These are phyloP conservation scores for Lepidotrigona ventralis DNA, from an alignment of 1,140 invertebrate species.

Conservation along the genomic window DNA sequence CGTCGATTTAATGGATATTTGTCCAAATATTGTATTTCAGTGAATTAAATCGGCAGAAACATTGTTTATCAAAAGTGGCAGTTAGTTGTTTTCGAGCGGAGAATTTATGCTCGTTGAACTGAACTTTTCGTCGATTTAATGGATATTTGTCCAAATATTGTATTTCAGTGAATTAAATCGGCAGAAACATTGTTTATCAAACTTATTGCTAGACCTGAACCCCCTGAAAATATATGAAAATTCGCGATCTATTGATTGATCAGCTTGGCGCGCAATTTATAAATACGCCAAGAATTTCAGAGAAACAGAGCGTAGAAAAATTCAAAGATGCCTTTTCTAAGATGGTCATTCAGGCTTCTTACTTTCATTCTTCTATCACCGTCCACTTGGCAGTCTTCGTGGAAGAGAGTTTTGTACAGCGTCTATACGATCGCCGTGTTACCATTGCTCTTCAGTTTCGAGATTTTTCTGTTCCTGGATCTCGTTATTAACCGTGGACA, in stretches of 20 bases:
- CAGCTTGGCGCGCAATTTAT: background rate
- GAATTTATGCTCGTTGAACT: background rate
- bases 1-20: background rate
- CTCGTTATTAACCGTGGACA: conserved; percentile 38
- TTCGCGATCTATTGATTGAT: too few species aligned
- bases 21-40: background rate
- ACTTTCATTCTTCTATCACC: conserved; percentile 25
- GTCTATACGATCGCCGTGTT: conserved; percentile 17
- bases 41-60: background rate
- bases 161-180: background rate
- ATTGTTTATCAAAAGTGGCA: too few species aligned
- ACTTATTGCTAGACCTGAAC: background rate
- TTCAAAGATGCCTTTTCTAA: conserved; percentile 4
- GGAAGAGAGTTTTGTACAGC: conserved; percentile 23
- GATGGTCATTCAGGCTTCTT: conserved; percentile 34
- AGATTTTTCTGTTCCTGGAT: background rate
- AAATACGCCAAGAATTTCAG: background rate
- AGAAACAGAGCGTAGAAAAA: background rate
- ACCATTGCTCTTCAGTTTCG: background rate
- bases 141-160: background rate
- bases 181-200: too few species aligned
- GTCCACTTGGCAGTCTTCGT: conserved; percentile 3
- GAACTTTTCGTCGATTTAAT: too few species aligned
- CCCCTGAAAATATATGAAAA: background rate
- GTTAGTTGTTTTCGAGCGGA: background rate